Evolutionary conservation across 2,888 invertebrate genomes (phyloP), one percentile per base, ranked within the genome.

Genomic region (Macaria notata): DNA sequence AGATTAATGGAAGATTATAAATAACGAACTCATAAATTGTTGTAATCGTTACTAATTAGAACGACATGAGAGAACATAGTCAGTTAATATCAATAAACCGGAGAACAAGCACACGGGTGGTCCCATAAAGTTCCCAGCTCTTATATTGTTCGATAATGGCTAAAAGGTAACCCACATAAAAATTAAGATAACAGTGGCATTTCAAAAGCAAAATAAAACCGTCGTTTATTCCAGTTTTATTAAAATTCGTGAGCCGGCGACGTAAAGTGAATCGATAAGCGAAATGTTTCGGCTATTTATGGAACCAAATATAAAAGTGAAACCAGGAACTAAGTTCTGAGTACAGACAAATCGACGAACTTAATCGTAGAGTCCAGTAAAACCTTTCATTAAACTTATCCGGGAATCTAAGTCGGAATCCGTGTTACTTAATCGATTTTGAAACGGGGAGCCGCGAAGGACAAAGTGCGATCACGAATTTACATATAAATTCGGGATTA

Each of bases 401-500:
- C 72, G 69, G 76, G 75, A 76, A 86, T 87, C 84, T 86, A 76
- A 86, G 80, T 83, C 73, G 69, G 77, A 83, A 86, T 85, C 77
- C 79, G 81, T 86, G 86, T 86, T 84, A 82, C 81, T 78, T 86
- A 88, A 90, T 88, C 88, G 89, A 89, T 88, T 87, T 81, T 70
- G 81, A 77, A 81, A 85, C 79, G 82, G 81, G 82, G 72, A 85
- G 81, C 87, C 84, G 84, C 84, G 82, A 86, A 87, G 87, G 87
- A 86, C 88, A 83, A 84, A 86, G 78, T 83, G 86, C 84, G 87
- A 87, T 84, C 83, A 84, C 81, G 76, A 86, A 89, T 88, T 90
- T 84, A 84, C 90, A 89, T 90, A 86, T 88, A 88, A 88, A 88
- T 88, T 88, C 75, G 79, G 86, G 85, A 87, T 89, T 86, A 88